These are phyloP conservation scores for Amitus sp. DNA, from an alignment of 2,888 invertebrate genomes.

Conservation along the genomic window DNA sequence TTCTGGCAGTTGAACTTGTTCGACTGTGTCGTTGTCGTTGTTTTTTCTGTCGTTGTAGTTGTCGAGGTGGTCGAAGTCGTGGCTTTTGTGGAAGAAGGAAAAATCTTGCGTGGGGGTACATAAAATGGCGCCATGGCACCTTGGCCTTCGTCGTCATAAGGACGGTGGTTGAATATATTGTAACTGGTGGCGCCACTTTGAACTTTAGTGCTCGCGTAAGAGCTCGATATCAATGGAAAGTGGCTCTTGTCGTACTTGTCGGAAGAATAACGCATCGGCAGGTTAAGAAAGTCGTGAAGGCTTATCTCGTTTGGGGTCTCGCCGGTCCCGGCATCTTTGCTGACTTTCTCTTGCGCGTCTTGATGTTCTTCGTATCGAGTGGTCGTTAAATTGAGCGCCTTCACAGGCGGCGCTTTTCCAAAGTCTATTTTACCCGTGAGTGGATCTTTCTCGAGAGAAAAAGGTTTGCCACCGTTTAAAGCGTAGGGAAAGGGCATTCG, in stretches of 20 bases:
- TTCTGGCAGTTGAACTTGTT: too few species aligned
- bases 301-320: conserved; percentile 72
- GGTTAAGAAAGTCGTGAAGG: conserved; percentile 75
- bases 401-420: conserved; percentile 61
- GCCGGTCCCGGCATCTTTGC: conserved; percentile 20
- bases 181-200: conserved; percentile 69
- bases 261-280: conserved; percentile 75
- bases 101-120: conserved; percentile 30
- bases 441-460: conserved; percentile 76
- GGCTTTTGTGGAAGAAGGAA: conserved; percentile 36
- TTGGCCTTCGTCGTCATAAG: conserved; percentile 40
- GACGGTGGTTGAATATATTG: conserved; percentile 56
- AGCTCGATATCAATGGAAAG: conserved; percentile 76
- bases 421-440: conserved; percentile 75
- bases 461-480: conserved; percentile 77
- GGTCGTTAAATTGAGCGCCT: conserved; percentile 55
- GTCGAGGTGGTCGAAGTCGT: conserved; percentile 36
- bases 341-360: too few species aligned
- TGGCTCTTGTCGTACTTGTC: conserved; percentile 70
- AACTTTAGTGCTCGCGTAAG: conserved; percentile 78
- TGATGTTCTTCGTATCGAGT: conserved; percentile 49
- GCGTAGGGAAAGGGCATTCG: conserved; percentile 58
- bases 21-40: conserved; percentile 40
- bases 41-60: conserved; percentile 46
- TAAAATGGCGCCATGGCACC: conserved; percentile 31